Percentiles rank a stretch among this genome's conserved stretches.
phyloP scores from a whole-genome alignment of 2,797 vertebrate genomes.

The Buphagus erythrorhynchus region DNA sequence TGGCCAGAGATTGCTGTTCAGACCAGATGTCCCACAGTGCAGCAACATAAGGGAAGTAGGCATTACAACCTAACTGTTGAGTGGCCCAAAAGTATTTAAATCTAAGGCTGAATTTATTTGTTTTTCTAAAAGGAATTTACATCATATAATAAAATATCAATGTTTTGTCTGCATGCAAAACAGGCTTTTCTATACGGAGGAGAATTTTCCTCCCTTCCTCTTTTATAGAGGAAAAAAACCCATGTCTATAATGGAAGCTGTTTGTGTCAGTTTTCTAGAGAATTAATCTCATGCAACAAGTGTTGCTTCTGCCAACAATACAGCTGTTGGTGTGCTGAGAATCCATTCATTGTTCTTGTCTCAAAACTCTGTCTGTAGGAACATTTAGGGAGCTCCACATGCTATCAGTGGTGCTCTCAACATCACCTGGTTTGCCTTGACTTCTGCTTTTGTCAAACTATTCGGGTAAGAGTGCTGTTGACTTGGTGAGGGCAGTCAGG shows the following conservation, averaged over 20 bases:
- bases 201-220: background rate
- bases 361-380: background rate
- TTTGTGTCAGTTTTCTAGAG: background rate
- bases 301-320: background rate
- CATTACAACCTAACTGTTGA: background rate
- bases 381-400: background rate
- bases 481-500: background rate
- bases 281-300: background rate
- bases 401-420: background rate
- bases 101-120: background rate
- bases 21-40: background rate
- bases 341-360: background rate
- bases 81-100: background rate
- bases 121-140: background rate
- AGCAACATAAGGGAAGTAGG: background rate
- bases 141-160: background rate
- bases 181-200: background rate
- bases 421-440: background rate
- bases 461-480: accelerated
- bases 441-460: background rate
- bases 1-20: background rate
- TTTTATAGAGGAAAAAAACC: accelerated
- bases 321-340: background rate
- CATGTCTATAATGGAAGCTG: background rate
- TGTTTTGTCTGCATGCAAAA: background rate